Conservation (phyloP, 2,113 vertebrate species). For the Tetrao urogallus region DNA sequence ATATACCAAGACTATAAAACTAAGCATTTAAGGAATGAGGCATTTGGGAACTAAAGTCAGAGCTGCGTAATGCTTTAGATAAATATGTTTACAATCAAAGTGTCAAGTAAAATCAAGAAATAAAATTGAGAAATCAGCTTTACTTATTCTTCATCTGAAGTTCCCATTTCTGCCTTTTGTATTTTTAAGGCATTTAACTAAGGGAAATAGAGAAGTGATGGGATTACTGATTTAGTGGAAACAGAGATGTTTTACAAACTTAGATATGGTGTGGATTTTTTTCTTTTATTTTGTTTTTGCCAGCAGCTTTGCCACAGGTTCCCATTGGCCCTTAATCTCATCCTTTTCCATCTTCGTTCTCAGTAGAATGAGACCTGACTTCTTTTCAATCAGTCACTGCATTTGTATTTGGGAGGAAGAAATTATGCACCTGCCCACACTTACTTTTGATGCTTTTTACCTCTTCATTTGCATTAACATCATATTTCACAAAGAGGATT, state of each 20-base stretch:
- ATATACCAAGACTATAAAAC: background rate
- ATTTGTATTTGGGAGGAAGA: background rate
- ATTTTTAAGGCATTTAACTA: background rate
- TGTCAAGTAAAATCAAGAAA: background rate
- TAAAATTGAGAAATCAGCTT: background rate
- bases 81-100: background rate
- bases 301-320: background rate
- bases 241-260: background rate
- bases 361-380: background rate
- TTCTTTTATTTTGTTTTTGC: background rate
- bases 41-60: conserved; percentile 44
- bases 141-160: background rate
- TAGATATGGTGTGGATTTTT: background rate
- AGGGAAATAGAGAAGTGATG: background rate
- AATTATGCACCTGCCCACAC: background rate
- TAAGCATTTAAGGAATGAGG: background rate
- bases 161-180: background rate
- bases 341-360: background rate
- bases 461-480: background rate
- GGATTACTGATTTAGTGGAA: background rate
- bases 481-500: background rate
- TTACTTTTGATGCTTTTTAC: background rate
- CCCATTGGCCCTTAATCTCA: background rate
- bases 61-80: background rate
- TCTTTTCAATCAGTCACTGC: background rate